Conservation (phyloP, 2,113 vertebrate species). For the Sturnus vulgaris region DNA sequence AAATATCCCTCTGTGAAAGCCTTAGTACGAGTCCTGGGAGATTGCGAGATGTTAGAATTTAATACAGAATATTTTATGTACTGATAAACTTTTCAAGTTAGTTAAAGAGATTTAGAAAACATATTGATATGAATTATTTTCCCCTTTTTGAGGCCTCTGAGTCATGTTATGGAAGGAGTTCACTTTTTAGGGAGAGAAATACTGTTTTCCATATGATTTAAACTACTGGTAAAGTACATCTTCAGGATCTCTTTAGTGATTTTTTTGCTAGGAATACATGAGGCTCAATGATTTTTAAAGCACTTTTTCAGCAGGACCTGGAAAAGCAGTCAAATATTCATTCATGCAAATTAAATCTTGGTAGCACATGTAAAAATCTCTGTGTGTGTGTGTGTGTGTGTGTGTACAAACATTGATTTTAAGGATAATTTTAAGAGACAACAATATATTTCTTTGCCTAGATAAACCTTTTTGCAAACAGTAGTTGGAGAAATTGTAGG, state of each 20-base stretch:
- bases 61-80: background rate
- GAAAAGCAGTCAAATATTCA: background rate
- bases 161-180: background rate
- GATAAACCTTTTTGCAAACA: background rate
- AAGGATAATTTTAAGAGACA: background rate
- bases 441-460: background rate
- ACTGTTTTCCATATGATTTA: background rate
- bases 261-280: background rate
- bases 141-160: background rate
- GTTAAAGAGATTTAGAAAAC: constrained; percentile 1
- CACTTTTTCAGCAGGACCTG: background rate
- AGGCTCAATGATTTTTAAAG: background rate
- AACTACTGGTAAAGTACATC: background rate
- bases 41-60: background rate
- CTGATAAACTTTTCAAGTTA: constrained; percentile 11
- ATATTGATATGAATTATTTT: background rate
- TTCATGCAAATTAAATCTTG: background rate
- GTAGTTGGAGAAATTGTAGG: background rate
- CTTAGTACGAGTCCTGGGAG: background rate
- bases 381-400: background rate
- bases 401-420: background rate
- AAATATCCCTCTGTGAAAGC: constrained; percentile 1
- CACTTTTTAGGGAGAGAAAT: background rate
- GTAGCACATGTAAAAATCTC: background rate
- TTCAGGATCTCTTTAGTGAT: background rate